These are phyloP conservation scores for Pelvicachromis taeniatus DNA, from an alignment of 2,113 vertebrate species.

Conservation along the genomic window DNA sequence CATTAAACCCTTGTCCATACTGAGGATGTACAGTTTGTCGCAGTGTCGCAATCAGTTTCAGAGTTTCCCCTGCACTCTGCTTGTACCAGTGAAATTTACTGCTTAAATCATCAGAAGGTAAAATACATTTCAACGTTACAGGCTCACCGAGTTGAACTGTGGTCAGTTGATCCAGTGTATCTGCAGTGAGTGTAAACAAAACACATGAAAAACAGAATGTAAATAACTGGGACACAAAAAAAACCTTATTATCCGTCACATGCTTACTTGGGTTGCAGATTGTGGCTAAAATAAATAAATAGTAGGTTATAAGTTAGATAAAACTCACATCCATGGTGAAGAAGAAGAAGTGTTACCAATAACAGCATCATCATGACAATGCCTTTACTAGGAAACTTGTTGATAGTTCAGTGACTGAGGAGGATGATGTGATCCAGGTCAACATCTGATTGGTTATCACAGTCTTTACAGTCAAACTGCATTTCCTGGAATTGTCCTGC, in stretches of 20 bases:
- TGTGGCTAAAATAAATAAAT: not conserved
- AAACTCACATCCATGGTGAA: slow-evolving; percentile 8
- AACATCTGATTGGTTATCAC: not conserved
- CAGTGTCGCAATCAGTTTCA: not conserved
- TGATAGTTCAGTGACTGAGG: not conserved
- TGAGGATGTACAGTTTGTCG: accelerated
- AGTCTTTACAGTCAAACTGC: not conserved
- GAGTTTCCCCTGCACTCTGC: not conserved
- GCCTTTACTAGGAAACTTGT: not conserved
- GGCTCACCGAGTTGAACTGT: slow-evolving; percentile 6
- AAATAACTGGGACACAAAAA: accelerated
- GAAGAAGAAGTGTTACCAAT: not conserved
- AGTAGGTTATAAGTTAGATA: not conserved
- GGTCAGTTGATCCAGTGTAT: not conserved
- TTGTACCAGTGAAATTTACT: not conserved
- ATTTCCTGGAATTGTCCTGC: not conserved
- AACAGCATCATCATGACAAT: slow-evolving; percentile 3
- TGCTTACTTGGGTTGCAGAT: not conserved
- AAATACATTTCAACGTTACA: not conserved
- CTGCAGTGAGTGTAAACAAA: not conserved
- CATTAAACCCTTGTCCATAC: not conserved
- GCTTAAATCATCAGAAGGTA: accelerated
- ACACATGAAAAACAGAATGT: not conserved
- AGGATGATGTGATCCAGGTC: accelerated
- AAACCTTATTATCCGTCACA: accelerated